These are phyloP conservation scores for Callipepla squamata DNA, from an alignment of 2,113 vertebrate species.

Conservation along the genomic window DNA sequence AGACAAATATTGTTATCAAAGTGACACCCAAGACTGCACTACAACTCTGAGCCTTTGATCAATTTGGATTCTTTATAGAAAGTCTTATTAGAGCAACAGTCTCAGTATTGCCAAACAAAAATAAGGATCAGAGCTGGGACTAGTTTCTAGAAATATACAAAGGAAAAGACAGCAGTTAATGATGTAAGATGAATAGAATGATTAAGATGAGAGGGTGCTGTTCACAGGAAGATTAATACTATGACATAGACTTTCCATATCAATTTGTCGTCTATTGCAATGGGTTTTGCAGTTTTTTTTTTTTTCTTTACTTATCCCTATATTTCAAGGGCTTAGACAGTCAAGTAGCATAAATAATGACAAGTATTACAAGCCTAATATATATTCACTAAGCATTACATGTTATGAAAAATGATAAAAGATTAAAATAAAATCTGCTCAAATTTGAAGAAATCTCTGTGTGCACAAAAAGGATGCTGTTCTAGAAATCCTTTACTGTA, in stretches of 20 bases:
- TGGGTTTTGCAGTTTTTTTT: not conserved
- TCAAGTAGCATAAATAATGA: not conserved
- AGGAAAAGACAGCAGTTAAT: not conserved
- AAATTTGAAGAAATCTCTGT: not conserved
- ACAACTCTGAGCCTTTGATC: not conserved
- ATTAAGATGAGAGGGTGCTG: not conserved
- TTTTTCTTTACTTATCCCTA: not conserved
- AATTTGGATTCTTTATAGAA: not conserved
- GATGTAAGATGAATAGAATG: no score
- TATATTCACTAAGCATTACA: fast-evolving
- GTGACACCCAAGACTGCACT: not conserved
- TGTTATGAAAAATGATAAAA: not conserved
- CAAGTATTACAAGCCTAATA: not conserved
- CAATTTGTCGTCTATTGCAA: not conserved
- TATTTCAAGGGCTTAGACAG: not conserved
- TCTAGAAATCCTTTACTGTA: not conserved
- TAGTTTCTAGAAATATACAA: not conserved
- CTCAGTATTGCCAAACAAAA: not conserved
- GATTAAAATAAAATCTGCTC: not conserved
- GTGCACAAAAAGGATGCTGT: not conserved
- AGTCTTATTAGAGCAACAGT: not conserved
- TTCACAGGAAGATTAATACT: not conserved
- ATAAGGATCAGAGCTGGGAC: not conserved
- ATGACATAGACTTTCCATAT: not conserved
- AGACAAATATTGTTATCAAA: not conserved